These are phyloP conservation scores for Hirtodrosophila duncani DNA, from an alignment of 2,888 invertebrate species.

Conservation along the genomic window DNA sequence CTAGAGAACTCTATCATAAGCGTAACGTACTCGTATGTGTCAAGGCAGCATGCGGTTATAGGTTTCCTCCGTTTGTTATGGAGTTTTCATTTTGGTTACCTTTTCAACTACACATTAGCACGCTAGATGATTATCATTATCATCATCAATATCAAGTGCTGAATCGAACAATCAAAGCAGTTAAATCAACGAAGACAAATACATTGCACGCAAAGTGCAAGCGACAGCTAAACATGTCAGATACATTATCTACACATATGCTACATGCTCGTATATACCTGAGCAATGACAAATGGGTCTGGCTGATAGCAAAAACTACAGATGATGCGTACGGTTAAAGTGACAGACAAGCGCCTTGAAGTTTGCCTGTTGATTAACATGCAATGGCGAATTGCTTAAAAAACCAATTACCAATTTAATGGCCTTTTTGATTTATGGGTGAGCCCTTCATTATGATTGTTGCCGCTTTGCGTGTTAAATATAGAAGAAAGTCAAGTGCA, in stretches of 20 bases:
- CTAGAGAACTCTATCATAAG: slow-evolving; percentile 12
- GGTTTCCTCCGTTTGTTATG: slow-evolving; percentile 9
- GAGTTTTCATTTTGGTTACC: slow-evolving; percentile 15
- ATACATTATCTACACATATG: slow-evolving; percentile 24
- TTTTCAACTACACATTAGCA: slow-evolving; percentile 38
- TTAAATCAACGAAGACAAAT: slow-evolving; percentile 20
- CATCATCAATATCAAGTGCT: slow-evolving; percentile 9
- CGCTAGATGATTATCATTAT: slow-evolving; percentile 40
- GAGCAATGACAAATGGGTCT: slow-evolving; percentile 37
- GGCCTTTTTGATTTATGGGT: too few species aligned
- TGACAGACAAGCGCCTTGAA: too few species aligned
- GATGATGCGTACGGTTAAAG: too few species aligned
- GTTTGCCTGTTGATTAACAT: too few species aligned
- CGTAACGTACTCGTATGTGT: slow-evolving; percentile 32
- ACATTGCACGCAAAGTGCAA: slow-evolving; percentile 54
- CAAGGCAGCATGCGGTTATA: slow-evolving; percentile 46
- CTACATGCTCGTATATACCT: slow-evolving; percentile 2
- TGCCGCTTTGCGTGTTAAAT: too few species aligned
- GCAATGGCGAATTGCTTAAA: too few species aligned
- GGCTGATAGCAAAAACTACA: slow-evolving; percentile 8
- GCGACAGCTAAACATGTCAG: slow-evolving; percentile 29
- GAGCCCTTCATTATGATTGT: too few species aligned
- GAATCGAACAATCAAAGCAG: slow-evolving; percentile 30
- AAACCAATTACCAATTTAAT: too few species aligned
- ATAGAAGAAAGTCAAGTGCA: too few species aligned